Evolutionary conservation across 1,140 invertebrate genomes (phyloP).

Genomic region (Drosophila nigromelanica): DNA sequence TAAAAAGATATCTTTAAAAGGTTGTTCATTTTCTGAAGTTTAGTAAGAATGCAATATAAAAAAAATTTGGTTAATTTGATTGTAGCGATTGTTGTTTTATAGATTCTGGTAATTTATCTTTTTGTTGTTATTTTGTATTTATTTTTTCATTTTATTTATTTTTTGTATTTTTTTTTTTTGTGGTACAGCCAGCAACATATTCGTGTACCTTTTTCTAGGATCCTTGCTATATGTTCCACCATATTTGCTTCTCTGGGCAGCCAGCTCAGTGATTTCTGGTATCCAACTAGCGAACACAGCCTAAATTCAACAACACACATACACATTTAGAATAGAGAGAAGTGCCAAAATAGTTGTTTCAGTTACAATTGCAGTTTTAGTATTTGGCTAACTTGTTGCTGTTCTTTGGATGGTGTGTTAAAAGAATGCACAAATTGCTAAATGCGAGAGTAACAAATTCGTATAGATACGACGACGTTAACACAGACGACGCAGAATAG

Average conservation of each 20-base stretch:
- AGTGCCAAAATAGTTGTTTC: constrained; percentile 49
- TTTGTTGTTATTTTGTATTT: constrained; percentile 36
- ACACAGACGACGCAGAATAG: constrained; percentile 23
- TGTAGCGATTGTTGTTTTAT: constrained; percentile 66
- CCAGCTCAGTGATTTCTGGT: constrained; percentile 99
- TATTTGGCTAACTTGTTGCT: constrained; percentile 30
- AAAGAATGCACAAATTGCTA: constrained; percentile 16
- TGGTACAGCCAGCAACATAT: constrained; percentile 78
- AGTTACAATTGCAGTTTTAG: constrained; percentile 40
- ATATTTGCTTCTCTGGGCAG: constrained; percentile 98
- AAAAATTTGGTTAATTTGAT: constrained; percentile 64
- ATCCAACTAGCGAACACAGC: constrained; percentile 99
- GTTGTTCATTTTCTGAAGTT: constrained; percentile 67
- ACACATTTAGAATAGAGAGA: constrained; percentile 73
- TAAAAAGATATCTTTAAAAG: constrained; percentile 26
- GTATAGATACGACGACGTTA: constrained; percentile 18
- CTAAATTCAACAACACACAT: constrained; percentile 86
- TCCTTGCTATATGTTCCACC: constrained; percentile 99
- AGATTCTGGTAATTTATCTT: constrained; percentile 43
- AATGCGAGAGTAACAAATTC: constrained; percentile 7
- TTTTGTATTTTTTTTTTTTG: constrained; percentile 56
- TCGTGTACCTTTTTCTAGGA: constrained; percentile 97
- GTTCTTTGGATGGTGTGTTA: constrained; percentile 32
- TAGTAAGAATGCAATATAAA: constrained; percentile 68
- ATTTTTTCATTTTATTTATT: constrained; percentile 60